These are phyloP conservation scores for Triplophysa bombifrons DNA, from an alignment of 2,797 vertebrate species.

Conservation along the genomic window DNA sequence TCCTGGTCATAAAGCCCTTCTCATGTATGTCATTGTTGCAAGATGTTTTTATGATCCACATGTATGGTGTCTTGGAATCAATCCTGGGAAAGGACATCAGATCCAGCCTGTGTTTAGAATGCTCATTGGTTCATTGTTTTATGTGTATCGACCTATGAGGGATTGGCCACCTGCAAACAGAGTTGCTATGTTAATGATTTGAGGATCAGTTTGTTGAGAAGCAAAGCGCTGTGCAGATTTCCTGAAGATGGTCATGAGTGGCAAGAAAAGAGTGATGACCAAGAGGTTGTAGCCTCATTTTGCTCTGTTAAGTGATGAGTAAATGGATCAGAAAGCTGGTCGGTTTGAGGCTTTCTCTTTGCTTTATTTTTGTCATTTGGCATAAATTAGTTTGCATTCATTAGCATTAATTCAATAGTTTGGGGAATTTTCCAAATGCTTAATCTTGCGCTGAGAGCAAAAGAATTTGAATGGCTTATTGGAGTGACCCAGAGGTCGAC, in stretches of 20 bases:
- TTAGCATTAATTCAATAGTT: background rate
- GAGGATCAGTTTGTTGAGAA: background rate
- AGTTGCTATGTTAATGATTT: background rate
- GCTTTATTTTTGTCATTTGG: slow-evolving; percentile 22
- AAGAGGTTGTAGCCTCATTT: background rate
- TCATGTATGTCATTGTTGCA: slow-evolving; percentile 34
- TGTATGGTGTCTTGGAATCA: background rate
- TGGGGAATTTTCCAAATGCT: slow-evolving; percentile 1
- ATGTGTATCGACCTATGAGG: background rate
- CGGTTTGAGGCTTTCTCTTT: slow-evolving; percentile 6
- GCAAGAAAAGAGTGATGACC: background rate
- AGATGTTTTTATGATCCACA: slow-evolving; percentile 47
- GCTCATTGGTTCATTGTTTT: background rate
- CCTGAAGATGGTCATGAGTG: slow-evolving; percentile 4
- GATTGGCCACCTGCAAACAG: slow-evolving; percentile 1
- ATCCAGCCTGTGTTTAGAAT: background rate
- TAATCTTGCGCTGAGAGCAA: background rate
- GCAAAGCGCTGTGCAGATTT: background rate
- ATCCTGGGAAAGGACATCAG: background rate
- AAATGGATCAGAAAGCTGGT: background rate
- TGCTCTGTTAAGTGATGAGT: slow-evolving; percentile 5
- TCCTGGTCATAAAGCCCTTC: slow-evolving; percentile 58
- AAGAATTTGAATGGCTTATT: slow-evolving; percentile 7
- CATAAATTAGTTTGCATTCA: background rate
- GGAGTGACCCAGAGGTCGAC: slow-evolving; percentile 1